These are phyloP conservation scores for Nerophis lumbriciformis DNA, from an alignment of 2,113 vertebrate genomes.

Conservation along the genomic window DNA sequence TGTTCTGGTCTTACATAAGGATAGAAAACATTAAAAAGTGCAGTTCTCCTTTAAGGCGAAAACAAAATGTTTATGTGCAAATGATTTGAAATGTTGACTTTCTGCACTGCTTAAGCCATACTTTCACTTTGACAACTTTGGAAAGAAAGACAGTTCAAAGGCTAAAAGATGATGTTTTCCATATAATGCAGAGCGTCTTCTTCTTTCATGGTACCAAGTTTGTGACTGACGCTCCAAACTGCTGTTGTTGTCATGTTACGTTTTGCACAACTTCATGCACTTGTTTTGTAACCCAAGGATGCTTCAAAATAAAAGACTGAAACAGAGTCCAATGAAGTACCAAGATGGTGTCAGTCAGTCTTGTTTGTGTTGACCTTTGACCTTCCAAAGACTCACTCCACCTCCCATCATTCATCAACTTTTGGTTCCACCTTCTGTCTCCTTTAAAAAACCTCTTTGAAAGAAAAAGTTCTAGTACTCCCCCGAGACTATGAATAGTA, in stretches of 20 bases:
- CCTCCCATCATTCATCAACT: no score
- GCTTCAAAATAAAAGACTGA: not conserved
- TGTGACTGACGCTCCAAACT: not conserved
- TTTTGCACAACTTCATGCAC: constrained; percentile 8
- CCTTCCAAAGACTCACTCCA: no score
- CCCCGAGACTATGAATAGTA: no score
- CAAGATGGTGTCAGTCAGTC: no score
- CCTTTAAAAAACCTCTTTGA: no score
- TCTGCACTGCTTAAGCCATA: constrained; percentile 46
- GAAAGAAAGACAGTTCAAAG: not conserved
- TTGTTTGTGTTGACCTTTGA: no score
- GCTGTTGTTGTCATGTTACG: not conserved
- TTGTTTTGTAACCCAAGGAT: not conserved
- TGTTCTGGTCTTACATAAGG: no score
- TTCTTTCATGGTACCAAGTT: not conserved
- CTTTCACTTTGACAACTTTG: constrained; percentile 1
- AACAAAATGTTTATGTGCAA: not conserved
- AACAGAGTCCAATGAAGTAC: not conserved
- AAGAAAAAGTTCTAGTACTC: no score
- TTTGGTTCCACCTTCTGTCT: no score
- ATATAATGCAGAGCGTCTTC: not conserved
- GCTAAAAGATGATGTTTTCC: not conserved
- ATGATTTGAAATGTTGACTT: constrained; percentile 7
- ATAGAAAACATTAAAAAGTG: no score
- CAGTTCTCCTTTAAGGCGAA: not conserved